Evolutionary conservation across 2,797 vertebrate genomes (phyloP).

Genomic region (Lerista edwardsae): DNA sequence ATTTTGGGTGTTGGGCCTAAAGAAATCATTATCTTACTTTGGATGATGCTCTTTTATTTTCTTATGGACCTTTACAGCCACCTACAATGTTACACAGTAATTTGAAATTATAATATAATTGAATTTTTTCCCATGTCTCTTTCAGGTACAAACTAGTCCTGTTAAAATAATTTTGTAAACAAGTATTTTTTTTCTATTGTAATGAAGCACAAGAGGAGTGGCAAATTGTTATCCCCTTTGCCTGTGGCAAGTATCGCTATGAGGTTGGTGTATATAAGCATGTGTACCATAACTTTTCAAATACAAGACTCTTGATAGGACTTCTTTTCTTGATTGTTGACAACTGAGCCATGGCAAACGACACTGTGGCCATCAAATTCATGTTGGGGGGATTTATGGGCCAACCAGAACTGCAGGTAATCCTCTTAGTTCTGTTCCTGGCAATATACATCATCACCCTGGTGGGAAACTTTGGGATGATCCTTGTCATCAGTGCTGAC

Average conservation of each 20-base stretch:
- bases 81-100: too few species aligned
- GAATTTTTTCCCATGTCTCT: slow-evolving; percentile 6
- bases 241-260: not conserved
- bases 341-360: slow-evolving; percentile 45
- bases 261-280: not conserved
- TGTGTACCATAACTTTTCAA: not conserved
- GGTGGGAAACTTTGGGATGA: slow-evolving; percentile 60
- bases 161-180: slow-evolving; percentile 40
- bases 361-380: slow-evolving; percentile 55
- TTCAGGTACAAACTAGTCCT: slow-evolving; percentile 48
- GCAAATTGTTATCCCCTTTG: not conserved
- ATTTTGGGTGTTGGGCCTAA: too few species aligned
- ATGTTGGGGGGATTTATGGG: slow-evolving; percentile 57
- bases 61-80: too few species aligned
- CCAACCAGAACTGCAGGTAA: not conserved
- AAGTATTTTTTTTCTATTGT: too few species aligned
- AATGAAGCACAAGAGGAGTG: not conserved
- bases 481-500: slow-evolving; percentile 46
- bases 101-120: too few species aligned
- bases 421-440: slow-evolving; percentile 59
- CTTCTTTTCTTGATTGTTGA: not conserved
- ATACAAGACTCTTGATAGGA: not conserved
- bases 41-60: too few species aligned
- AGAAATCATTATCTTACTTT: too few species aligned
- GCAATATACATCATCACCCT: slow-evolving; percentile 58